Evolutionary conservation across 2,113 vertebrate species (phyloP).

Genomic region (Pomatostomus ruficeps): DNA sequence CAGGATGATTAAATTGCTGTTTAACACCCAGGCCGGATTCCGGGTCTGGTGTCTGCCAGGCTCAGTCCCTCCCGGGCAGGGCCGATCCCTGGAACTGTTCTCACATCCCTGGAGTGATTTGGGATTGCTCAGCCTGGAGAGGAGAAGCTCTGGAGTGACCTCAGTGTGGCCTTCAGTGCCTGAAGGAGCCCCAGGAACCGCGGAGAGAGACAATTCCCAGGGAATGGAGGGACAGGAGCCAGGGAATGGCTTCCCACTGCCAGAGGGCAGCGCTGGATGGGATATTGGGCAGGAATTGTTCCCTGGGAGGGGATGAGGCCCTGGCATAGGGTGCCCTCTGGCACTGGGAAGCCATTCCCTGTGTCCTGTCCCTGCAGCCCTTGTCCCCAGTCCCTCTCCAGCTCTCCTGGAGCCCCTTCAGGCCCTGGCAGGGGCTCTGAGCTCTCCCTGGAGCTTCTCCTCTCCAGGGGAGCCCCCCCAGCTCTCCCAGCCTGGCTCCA

Average conservation of each 20-base stretch:
- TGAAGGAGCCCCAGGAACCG: accelerated
- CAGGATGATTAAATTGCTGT: neutral
- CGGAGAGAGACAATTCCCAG: neutral
- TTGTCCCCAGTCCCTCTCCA: neutral
- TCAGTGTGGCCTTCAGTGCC: neutral
- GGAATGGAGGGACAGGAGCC: accelerated
- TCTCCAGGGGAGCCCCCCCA: neutral
- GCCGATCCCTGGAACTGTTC: neutral
- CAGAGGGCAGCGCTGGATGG: neutral
- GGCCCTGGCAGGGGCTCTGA: neutral
- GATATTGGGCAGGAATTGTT: neutral
- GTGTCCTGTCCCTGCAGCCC: accelerated
- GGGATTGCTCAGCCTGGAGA: neutral
- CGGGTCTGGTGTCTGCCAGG: neutral
- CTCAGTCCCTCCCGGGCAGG: neutral
- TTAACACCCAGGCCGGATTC: neutral
- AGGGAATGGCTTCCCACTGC: neutral
- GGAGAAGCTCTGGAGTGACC: neutral
- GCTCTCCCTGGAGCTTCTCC: no score
- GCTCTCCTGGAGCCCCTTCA: neutral
- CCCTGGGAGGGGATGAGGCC: neutral
- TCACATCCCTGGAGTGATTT: neutral
- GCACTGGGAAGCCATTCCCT: neutral
- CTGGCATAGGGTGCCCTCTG: neutral
- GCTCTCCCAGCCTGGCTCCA: neutral